These are phyloP conservation scores for Cordilura impudica DNA, from an alignment of 2,888 invertebrate genomes.

Conservation along the genomic window DNA sequence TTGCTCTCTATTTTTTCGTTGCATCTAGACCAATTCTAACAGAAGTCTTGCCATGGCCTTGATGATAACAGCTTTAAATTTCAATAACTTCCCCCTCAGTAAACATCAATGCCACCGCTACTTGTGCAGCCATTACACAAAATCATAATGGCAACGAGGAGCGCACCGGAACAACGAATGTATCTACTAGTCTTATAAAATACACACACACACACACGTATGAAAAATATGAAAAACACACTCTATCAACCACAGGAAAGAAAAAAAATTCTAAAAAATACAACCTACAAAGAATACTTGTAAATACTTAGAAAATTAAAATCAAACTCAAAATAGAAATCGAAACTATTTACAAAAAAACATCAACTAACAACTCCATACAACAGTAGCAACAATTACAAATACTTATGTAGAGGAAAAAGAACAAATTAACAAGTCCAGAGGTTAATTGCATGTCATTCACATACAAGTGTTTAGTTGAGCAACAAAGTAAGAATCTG, in stretches of 20 bases:
- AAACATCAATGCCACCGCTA: not conserved
- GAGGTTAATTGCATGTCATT: conserved; percentile 34
- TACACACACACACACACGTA: not conserved
- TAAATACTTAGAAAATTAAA: not conserved
- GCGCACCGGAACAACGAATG: conserved; percentile 8
- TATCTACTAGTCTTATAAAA: not conserved
- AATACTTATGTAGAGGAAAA: not conserved
- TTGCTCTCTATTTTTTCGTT: too few relatives aligned
- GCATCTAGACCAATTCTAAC: too few relatives aligned
- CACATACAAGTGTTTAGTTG: not conserved
- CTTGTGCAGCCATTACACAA: not conserved
- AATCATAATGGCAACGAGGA: not conserved
- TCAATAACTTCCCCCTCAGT: not conserved
- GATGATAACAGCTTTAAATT: too few relatives aligned
- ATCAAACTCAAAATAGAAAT: conserved; percentile 18
- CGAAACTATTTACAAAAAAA: too few relatives aligned
- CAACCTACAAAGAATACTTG: not conserved
- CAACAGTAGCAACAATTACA: not conserved
- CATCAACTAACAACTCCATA: not conserved
- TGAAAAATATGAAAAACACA: not conserved
- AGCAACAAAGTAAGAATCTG: not conserved
- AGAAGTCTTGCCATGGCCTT: too few relatives aligned
- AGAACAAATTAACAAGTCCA: conserved; percentile 20
- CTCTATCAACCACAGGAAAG: not conserved
- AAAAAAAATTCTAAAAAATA: conserved; percentile 15